Conservation (phyloP, 2,797 vertebrate species). For the Sebastes baramenuke region DNA sequence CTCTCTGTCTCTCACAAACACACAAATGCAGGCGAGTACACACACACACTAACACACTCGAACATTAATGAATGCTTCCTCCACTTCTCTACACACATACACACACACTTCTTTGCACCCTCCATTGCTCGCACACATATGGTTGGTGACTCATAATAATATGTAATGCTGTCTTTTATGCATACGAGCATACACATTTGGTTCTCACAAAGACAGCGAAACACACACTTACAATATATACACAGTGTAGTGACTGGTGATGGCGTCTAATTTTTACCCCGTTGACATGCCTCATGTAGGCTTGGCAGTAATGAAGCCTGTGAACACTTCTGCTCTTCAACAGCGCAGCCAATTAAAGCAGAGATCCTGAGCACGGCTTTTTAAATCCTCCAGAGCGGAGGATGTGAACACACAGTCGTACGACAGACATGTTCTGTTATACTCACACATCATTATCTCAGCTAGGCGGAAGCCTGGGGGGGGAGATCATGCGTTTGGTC, state of each 20-base stretch:
- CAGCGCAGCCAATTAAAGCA: constrained; percentile 63
- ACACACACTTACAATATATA: constrained; percentile 8
- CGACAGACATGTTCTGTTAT: constrained; percentile 33
- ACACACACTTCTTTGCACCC: not conserved
- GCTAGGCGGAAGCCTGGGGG: not conserved
- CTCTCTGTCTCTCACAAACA: constrained; percentile 38
- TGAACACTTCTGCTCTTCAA: constrained; percentile 52
- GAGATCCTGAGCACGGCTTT: constrained; percentile 35
- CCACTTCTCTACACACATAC: not conserved
- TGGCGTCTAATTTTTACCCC: constrained; percentile 34
- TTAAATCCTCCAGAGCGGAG: constrained; percentile 34
- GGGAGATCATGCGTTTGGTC: no score
- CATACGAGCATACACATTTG: not conserved
- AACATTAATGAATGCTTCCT: constrained; percentile 29
- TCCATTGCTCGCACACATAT: not conserved
- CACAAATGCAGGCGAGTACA: constrained; percentile 25
- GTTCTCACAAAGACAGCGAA: constrained; percentile 11
- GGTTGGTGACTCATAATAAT: constrained; percentile 35
- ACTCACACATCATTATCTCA: constrained; percentile 12
- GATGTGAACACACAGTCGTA: constrained; percentile 29
- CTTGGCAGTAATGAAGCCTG: constrained; percentile 57
- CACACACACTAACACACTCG: constrained; percentile 12
- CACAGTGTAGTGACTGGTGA: constrained; percentile 22
- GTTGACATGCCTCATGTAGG: constrained; percentile 56
- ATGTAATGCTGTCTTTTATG: not conserved